These are phyloP conservation scores for Ectemnius continuus DNA, from an alignment of 2,888 invertebrate species.

Conservation along the genomic window DNA sequence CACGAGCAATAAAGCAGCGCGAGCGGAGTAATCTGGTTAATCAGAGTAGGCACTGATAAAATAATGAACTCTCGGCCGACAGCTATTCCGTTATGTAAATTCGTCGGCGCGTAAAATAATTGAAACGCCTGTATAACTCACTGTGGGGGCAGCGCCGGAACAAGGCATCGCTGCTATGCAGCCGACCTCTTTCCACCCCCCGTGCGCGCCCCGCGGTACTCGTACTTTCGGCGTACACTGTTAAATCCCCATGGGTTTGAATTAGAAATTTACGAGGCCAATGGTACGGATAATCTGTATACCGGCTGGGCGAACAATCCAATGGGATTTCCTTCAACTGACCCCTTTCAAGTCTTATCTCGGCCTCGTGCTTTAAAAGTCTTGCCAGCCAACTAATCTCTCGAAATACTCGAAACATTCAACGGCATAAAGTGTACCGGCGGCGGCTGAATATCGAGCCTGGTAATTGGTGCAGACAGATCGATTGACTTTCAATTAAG, in stretches of 20 bases:
- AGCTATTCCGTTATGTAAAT: constrained; percentile 36
- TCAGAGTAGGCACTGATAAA: neutral
- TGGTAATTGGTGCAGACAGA: too few species aligned
- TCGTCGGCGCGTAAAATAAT: constrained; percentile 37
- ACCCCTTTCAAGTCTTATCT: neutral
- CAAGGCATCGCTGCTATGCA: constrained; percentile 3
- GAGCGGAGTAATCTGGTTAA: constrained; percentile 13
- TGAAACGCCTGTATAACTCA: constrained; percentile 20
- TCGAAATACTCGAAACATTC: neutral
- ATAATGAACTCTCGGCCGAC: constrained; percentile 25
- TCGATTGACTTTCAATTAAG: too few species aligned
- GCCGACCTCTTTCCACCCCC: neutral
- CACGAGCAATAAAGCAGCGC: constrained; percentile 2
- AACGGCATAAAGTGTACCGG: neutral
- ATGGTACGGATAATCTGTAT: constrained; percentile 27
- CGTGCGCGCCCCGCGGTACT: neutral
- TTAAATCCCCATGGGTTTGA: constrained; percentile 18
- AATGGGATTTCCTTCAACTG: constrained; percentile 25
- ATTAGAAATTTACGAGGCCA: constrained; percentile 38
- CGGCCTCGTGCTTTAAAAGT: neutral
- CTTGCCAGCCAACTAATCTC: neutral
- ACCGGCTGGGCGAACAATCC: constrained; percentile 9
- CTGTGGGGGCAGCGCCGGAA: neutral
- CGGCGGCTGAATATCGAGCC: too few species aligned
- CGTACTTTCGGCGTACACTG: neutral